phyloP scores from a whole-genome alignment of 2,113 vertebrate species.

The Melanerpes formicivorus region DNA sequence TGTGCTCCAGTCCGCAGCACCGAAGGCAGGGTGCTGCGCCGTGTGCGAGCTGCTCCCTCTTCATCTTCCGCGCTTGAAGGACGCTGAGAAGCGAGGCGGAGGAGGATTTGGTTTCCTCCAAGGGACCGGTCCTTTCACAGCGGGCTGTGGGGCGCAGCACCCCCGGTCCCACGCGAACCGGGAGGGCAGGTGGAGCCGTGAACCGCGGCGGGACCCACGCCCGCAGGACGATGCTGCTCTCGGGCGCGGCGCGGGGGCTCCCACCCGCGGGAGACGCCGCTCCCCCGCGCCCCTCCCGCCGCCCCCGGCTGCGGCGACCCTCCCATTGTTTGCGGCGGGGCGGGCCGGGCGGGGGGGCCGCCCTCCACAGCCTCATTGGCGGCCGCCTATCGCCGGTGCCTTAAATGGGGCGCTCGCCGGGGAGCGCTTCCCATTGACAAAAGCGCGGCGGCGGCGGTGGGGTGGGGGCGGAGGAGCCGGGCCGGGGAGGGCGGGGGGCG shows the following conservation, averaged over 20 bases:
- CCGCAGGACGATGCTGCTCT: background rate
- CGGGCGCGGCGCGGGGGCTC: background rate
- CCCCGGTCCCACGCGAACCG: background rate
- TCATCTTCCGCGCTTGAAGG: fast-evolving
- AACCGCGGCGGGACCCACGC: background rate
- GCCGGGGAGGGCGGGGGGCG: background rate
- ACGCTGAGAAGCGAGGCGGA: background rate
- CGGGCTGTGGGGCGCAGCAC: background rate
- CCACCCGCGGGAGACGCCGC: background rate
- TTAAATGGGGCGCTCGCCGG: constrained; percentile 27
- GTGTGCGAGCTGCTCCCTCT: fast-evolving
- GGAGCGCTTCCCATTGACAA: background rate
- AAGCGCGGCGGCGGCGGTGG: background rate
- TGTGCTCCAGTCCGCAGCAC: fast-evolving
- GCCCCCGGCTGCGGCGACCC: background rate
- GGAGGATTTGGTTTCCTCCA: fast-evolving
- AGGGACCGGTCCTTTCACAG: fast-evolving
- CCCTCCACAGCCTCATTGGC: constrained; percentile 75
- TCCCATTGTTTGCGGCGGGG: constrained; percentile 21
- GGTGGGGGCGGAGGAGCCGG: background rate
- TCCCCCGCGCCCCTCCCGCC: background rate
- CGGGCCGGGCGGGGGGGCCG: background rate
- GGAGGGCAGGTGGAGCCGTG: background rate
- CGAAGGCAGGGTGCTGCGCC: fast-evolving
- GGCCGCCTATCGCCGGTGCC: constrained; percentile 63